phyloP scores from a whole-genome alignment of 2,888 invertebrate species.

The Agrenia bidenticulata region DNA sequence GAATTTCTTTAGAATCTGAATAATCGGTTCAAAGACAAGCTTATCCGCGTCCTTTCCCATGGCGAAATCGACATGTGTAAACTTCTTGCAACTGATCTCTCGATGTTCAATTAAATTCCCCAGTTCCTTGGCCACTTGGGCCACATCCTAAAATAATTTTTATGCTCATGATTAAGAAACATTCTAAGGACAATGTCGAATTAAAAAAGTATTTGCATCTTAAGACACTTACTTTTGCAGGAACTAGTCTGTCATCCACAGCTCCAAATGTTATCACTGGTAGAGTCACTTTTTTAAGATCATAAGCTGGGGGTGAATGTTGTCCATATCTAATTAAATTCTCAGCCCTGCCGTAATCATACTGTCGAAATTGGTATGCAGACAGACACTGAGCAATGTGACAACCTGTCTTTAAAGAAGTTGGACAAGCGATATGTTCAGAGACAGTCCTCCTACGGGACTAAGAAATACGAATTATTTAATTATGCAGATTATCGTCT shows the following conservation, averaged over 20 bases:
- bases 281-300: conserved; percentile 19
- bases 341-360: conserved; percentile 51
- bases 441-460: no score
- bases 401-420: no score
- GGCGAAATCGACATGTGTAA: neutral
- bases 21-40: neutral
- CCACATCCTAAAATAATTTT: neutral
- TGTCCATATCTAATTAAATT: conserved; percentile 18
- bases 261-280: conserved; percentile 42
- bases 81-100: neutral
- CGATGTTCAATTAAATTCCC: neutral
- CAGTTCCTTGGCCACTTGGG: neutral
- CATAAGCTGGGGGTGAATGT: conserved; percentile 22
- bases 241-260: no score
- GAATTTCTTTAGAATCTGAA: neutral
- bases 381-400: no score
- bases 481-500: no score
- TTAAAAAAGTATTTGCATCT: neutral
- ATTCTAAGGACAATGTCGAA: neutral
- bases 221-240: conserved; percentile 1
- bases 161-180: neutral
- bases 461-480: no score
- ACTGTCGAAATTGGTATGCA: conserved; percentile 53
- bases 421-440: no score
- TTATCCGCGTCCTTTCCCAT: conserved; percentile 1